These are phyloP conservation scores for Anguilla pacifica DNA, from an alignment of 2,797 vertebrate genomes.

Conservation along the genomic window DNA sequence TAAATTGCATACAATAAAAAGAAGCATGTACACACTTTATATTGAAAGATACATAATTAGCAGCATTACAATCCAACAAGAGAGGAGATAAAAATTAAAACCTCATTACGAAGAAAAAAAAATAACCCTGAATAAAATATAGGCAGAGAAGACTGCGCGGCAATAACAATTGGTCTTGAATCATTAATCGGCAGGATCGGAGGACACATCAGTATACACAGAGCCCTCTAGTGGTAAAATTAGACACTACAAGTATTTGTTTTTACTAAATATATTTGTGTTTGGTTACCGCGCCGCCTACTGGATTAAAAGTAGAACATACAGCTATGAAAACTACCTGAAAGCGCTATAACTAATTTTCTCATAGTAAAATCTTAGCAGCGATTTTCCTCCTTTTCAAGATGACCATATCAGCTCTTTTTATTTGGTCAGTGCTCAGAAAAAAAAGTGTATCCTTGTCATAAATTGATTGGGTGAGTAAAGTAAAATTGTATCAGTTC, in stretches of 20 bases:
- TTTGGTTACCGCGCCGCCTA: background rate
- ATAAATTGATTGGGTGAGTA: too few relatives aligned
- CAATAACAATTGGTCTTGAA: background rate
- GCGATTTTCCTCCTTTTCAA: too few relatives aligned
- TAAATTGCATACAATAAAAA: too few relatives aligned
- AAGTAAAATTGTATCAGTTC: too few relatives aligned
- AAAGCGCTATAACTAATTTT: background rate
- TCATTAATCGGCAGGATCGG: background rate
- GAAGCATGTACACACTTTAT: too few relatives aligned
- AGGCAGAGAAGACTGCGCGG: background rate
- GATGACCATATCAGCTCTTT: too few relatives aligned
- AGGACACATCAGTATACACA: background rate
- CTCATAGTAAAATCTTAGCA: background rate
- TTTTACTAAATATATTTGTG: background rate
- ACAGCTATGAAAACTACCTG: background rate
- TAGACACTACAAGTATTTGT: background rate
- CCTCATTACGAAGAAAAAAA: too few relatives aligned
- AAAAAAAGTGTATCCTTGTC: background rate
- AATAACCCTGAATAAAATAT: background rate
- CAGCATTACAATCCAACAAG: too few relatives aligned
- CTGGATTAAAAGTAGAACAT: background rate
- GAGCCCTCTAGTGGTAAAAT: background rate
- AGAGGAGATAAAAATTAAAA: too few relatives aligned
- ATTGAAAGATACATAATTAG: too few relatives aligned
- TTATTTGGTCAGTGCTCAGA: too few relatives aligned